Base-by-base conservation (phyloP, 1,140 invertebrate species). In the Tetramorium parvispinum region DNA sequence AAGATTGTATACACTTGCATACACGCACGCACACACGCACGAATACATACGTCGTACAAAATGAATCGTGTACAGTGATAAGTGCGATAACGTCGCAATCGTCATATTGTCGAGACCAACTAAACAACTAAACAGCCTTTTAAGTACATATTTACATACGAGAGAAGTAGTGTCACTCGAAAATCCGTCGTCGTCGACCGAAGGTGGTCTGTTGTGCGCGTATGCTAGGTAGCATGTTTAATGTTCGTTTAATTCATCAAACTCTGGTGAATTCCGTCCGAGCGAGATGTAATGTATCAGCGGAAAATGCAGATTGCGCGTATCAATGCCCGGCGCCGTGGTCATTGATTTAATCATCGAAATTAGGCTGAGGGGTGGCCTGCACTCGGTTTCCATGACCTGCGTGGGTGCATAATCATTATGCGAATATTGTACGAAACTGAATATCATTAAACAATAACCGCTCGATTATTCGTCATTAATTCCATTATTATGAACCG, bases 91-190 rank as follows among this genome's bases (percentile, higher is more conserved):
- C 57, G 85, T 88, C 73, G 78, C 87, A 76, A 83, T 85, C 71
- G 75, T 87, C 85, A 70, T 93, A 93, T 93, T 93, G 91, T 93
- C 93, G 73, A 93, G 89, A 91, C 53, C 75, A 93, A 92, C 90
- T 90, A 92, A 93, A 92, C 81, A 92, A 92, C 86, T 93, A 92
- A 93, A 92, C 85, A 83, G 53, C 88, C 65, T 87, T 91, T 88
- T 92, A 89, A 86, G 91, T 93, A 93, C 92, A 92, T 93, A 93
- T 93, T 91, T 93, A 93, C 93, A 93, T 79, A 75, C 77, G 87
- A 91, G 86, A 78, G 89, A 86, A 85, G 88, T 87, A 77, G 40
- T 76, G 77, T 85, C 71, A 70, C 73, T 75, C 71, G 66, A 46
- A 24, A 24, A 40, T 68, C 55, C 71, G 51, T 63, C 27, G 51